Conservation (phyloP, 2,797 vertebrate genomes). For the Pangasius sanitwongsei region DNA sequence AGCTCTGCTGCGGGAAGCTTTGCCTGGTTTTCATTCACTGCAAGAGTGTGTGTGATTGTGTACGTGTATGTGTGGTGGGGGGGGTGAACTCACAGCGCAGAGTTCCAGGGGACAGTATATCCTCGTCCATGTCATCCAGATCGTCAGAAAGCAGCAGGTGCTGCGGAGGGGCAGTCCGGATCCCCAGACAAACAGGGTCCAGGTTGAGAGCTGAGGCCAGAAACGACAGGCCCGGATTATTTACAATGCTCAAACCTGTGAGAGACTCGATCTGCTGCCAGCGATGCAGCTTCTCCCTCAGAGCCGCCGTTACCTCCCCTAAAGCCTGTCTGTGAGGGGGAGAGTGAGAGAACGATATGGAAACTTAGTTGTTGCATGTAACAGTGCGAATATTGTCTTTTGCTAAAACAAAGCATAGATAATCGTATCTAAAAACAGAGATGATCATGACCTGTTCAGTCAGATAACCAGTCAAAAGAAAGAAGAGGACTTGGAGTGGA, state of each 20-base stretch:
- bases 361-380: background rate
- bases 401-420: background rate
- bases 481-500: background rate
- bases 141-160: constrained; percentile 91
- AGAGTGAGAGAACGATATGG: background rate
- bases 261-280: constrained; percentile 95
- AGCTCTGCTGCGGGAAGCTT: background rate
- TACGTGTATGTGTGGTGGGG: background rate
- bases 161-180: constrained; percentile 82
- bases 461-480: background rate
- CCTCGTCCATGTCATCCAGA: constrained; percentile 92
- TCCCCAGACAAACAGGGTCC: constrained; percentile 91
- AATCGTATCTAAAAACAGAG: background rate
- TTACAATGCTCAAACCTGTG: constrained; percentile 87
- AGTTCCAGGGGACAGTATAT: constrained; percentile 88
- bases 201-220: constrained; percentile 90
- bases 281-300: constrained; percentile 91
- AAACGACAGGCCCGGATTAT: constrained; percentile 89
- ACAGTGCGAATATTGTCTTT: background rate
- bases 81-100: constrained; percentile 83
- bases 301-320: constrained; percentile 88
- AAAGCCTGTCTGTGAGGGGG: constrained; percentile 81
- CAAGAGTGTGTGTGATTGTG: background rate
- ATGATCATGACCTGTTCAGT: background rate
- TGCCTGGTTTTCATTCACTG: background rate